Conservation (phyloP, 2,888 invertebrate genomes). For the Stenodera caucasica region DNA sequence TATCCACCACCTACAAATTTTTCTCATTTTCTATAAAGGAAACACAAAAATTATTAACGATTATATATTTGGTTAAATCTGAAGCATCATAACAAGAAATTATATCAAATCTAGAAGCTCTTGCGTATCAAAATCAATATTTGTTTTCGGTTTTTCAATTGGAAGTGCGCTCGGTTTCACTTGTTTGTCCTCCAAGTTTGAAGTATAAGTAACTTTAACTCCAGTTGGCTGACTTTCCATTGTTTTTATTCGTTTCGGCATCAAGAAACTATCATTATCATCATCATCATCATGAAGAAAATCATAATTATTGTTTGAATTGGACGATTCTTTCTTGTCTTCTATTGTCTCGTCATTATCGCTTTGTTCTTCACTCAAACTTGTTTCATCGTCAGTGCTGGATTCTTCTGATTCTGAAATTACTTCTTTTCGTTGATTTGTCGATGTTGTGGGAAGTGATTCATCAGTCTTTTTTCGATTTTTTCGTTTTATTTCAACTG, state of each 20-base stretch:
- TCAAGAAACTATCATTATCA: neutral
- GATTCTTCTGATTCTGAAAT: constrained; percentile 25
- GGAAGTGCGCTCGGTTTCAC: constrained; percentile 1
- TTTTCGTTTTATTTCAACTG: constrained; percentile 22
- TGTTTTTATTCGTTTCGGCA: constrained; percentile 9
- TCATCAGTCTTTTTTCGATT: constrained; percentile 23
- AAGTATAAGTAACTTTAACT: constrained; percentile 5
- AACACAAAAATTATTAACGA: neutral
- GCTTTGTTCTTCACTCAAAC: constrained; percentile 34
- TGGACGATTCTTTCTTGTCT: constrained; percentile 23
- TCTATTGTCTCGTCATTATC: constrained; percentile 20
- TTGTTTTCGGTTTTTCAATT: constrained; percentile 28
- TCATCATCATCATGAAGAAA: constrained; percentile 28
- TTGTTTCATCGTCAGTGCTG: constrained; percentile 27
- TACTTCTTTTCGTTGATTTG: constrained; percentile 15
- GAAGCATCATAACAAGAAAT: neutral
- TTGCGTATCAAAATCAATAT: constrained; percentile 43
- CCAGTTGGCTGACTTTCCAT: constrained; percentile 8
- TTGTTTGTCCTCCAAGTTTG: neutral
- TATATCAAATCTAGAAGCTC: constrained; percentile 42
- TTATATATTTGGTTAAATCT: neutral
- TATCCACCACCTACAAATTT: neutral
- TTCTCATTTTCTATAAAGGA: neutral
- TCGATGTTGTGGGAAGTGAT: constrained; percentile 9
- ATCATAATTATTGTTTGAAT: constrained; percentile 31